phyloP scores from a whole-genome alignment of 2,888 invertebrate species.

The Thecocarcelia acutangulata region DNA sequence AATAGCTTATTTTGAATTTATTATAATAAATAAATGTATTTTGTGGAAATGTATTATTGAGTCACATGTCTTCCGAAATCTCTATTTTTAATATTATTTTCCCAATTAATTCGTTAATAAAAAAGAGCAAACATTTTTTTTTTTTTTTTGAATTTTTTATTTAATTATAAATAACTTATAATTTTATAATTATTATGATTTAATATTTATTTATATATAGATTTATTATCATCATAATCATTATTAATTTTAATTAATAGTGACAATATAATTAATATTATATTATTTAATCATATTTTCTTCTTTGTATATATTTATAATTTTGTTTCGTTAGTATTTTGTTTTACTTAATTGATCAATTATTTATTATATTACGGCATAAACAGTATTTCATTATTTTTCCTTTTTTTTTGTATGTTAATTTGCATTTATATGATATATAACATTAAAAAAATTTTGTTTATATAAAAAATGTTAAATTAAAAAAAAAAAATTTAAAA shows the following conservation, averaged over 20 bases:
- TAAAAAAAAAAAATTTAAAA: constrained; percentile 39
- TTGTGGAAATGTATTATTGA: no score
- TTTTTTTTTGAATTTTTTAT: constrained; percentile 76
- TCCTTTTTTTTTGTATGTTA: constrained; percentile 40
- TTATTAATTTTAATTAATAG: constrained; percentile 68
- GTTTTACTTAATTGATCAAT: constrained; percentile 65
- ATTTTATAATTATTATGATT: constrained; percentile 78
- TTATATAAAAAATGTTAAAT: constrained; percentile 61
- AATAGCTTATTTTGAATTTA: no score
- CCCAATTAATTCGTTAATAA: no score
- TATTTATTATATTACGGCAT: constrained; percentile 69
- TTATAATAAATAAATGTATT: no score
- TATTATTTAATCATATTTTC: constrained; percentile 44
- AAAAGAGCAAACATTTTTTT: constrained; percentile 57
- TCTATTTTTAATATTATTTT: no score
- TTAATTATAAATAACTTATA: constrained; percentile 81
- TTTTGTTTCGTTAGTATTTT: constrained; percentile 60
- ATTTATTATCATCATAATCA: constrained; percentile 67
- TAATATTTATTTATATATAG: constrained; percentile 71
- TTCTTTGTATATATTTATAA: constrained; percentile 47
- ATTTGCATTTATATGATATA: constrained; percentile 63
- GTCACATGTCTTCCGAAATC: no score
- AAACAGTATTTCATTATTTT: constrained; percentile 70
- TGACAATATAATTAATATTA: constrained; percentile 62
- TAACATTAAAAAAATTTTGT: constrained; percentile 61